Evolutionary conservation across 1,140 invertebrate genomes (phyloP), one percentile per base, ranked within the genome.

Genomic region (Araneus ventricosus): DNA sequence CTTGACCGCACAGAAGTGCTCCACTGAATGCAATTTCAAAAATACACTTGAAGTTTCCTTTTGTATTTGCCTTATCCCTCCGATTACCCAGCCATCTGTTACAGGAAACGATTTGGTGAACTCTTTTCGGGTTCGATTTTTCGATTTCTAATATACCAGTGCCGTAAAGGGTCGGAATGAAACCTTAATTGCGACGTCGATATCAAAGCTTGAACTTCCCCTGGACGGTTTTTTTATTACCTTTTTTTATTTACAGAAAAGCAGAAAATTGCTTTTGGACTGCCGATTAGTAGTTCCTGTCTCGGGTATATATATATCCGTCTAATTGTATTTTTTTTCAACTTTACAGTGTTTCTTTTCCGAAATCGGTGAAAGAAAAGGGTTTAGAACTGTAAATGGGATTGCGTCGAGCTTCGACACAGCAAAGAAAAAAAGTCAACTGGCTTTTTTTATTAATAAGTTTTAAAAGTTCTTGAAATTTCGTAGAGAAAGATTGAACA

Each of bases 181-280:
- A 45, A 61, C 57, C 70, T 75, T 75, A 75, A 75, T 75, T 75
- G 70, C 70, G 70, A 20, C 70, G 70, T 75, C 70, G 70, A 75
- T 75, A 75, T 70, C 30, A 88, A 88, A 80, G 63, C 88, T 70
- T 45, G 80, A 59, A n/a, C n/a, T 14, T 45, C 39, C 59, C 88
- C n/a, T 75, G 30, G 30, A 75, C 10, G 45, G 70, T 75, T 75
- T 90, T 24, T 75, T 52, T 52, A 1, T 14, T 52, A 4, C 22
- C 5, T n/a, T n/a, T 63, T 79, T 45, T 80, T 90, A 22, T 67
- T 88, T 88, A 37, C 34, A 39, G 30, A 7, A 90, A 90, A 57
- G 41, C 70, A 41, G 88, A 59, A 90, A 90, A 90, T 90, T 90
- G 70, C 88, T 90, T 90, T 79, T 37, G 70, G 67, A 90, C 67